Percentiles rank a stretch among this genome's conserved stretches.
Evolutionary conservation across 1,140 invertebrate genomes (phyloP).

Genomic region (Hyles vespertilio): DNA sequence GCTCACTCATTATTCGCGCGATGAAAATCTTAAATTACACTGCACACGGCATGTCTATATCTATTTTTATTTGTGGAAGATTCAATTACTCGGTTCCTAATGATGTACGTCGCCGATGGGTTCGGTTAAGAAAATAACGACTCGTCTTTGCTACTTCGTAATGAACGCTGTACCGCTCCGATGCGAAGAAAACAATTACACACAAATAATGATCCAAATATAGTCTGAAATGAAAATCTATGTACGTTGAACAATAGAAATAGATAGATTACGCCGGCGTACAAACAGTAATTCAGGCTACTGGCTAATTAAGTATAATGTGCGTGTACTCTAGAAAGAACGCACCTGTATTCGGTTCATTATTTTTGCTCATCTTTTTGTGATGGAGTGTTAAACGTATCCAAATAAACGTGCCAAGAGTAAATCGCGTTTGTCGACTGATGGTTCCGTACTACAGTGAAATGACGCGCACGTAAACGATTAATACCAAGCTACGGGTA

Average conservation of each 20-base stretch:
- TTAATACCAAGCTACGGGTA: no score
- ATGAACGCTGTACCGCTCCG: constrained; percentile 26
- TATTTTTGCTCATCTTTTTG: no score
- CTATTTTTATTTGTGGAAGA: constrained; percentile 63
- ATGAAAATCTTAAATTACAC: constrained; percentile 71
- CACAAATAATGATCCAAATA: constrained; percentile 10
- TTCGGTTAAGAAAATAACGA: constrained; percentile 42
- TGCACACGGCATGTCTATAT: constrained; percentile 48
- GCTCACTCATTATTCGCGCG: constrained; percentile 55
- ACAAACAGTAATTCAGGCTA: no score
- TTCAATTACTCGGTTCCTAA: constrained; percentile 64
- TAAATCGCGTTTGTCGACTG: no score
- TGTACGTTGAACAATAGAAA: neutral
- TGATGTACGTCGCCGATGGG: constrained; percentile 38
- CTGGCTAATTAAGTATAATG: no score
- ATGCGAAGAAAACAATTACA: constrained; percentile 33
- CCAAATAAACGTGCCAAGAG: no score
- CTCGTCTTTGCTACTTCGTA: constrained; percentile 34
- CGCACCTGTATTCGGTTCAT: no score
- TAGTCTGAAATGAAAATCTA: constrained; percentile 6
- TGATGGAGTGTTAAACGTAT: no score
- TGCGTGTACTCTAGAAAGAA: no score
- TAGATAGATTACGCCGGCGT: constrained; percentile 3
- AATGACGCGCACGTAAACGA: no score
- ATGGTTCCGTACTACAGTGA: no score